Percentiles rank a stretch among this genome's conserved stretches.
phyloP scores from a whole-genome alignment of 2,113 vertebrate species.

The Murina feae region DNA sequence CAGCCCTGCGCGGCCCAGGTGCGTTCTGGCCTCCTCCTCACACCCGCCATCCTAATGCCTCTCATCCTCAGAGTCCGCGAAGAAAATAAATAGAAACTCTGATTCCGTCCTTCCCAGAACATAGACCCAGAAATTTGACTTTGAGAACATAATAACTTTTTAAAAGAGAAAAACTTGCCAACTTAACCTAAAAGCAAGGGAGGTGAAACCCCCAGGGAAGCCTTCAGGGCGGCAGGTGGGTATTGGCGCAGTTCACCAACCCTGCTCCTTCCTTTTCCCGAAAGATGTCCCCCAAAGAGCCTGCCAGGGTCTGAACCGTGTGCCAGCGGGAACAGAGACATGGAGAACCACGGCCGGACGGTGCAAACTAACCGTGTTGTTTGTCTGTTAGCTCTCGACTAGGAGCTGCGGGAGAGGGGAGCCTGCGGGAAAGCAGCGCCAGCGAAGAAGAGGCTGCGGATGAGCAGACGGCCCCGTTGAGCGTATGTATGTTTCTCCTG shows the following conservation, averaged over 20 bases:
- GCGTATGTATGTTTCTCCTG: slow-evolving; percentile 63
- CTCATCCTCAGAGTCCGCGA: neutral
- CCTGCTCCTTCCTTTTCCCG: neutral
- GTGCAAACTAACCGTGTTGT: slow-evolving; percentile 32
- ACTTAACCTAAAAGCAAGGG: neutral
- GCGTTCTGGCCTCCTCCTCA: neutral
- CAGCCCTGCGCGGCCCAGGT: slow-evolving; percentile 57
- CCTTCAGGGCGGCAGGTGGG: neutral
- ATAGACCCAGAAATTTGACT: neutral
- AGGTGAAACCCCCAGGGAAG: neutral
- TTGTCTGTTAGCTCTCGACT: slow-evolving; percentile 61
- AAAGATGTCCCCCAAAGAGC: neutral
- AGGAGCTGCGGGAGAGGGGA: neutral
- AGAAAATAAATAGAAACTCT: neutral
- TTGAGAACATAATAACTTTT: neutral
- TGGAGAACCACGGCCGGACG: neutral
- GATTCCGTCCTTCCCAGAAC: neutral
- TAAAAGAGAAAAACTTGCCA: neutral
- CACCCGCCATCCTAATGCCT: neutral
- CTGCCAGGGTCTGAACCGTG: neutral
- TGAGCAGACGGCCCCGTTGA: neutral
- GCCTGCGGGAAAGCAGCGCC: neutral
- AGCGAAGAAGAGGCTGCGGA: slow-evolving; percentile 45
- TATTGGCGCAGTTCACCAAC: neutral
- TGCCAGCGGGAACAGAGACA: neutral